A percentile compares a stretch with the other conserved stretches of the same genome.
Conservation (phyloP, 2,113 vertebrate species). For the Procavia capensis region DNA sequence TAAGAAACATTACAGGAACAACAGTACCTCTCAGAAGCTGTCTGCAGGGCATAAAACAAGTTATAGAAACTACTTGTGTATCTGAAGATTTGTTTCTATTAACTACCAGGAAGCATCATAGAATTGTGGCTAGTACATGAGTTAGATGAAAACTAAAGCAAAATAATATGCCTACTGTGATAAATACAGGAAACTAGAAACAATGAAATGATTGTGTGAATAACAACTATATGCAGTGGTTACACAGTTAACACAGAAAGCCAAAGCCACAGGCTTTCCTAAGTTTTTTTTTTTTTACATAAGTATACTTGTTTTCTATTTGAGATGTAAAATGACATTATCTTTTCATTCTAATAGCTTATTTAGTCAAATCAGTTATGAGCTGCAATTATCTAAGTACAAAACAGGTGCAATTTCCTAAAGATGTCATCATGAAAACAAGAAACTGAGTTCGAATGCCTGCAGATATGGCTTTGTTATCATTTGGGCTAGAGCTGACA, state of each 20-base stretch:
- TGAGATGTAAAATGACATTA: constrained; percentile 55
- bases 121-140: not conserved
- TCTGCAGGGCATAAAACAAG: not conserved
- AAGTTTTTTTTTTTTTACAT: not conserved
- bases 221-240: constrained; percentile 10
- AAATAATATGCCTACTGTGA: constrained; percentile 55
- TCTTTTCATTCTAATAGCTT: constrained; percentile 35
- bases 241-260: constrained; percentile 10
- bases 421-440: constrained; percentile 42
- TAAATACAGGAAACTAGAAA: constrained; percentile 41
- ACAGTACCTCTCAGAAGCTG: not conserved
- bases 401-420: constrained; percentile 47
- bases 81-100: constrained; percentile 31
- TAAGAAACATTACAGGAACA: constrained; percentile 20
- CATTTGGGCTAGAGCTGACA: not conserved
- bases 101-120: constrained; percentile 42
- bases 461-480: not conserved
- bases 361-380: constrained; percentile 36
- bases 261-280: no score
- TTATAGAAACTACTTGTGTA: not conserved
- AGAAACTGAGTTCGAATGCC: constrained; percentile 8
- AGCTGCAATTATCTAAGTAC: constrained; percentile 1
- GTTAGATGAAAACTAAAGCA: not conserved
- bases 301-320: constrained; percentile 22
- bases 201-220: constrained; percentile 20